phyloP scores from a whole-genome alignment of 2,888 invertebrate genomes.

The Thysanoteuthis rhombus region DNA sequence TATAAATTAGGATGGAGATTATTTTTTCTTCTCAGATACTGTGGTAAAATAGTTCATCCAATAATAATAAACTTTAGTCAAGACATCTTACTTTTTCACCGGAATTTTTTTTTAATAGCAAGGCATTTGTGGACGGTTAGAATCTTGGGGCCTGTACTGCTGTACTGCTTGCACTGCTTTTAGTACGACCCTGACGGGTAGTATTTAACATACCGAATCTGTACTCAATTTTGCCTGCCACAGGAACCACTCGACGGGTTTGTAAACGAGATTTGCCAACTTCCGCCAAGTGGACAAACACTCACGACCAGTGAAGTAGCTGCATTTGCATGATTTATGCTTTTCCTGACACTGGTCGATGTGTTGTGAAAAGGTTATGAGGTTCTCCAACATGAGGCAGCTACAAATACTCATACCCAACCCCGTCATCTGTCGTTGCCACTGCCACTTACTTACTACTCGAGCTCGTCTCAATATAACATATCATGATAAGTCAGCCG shows the following conservation, averaged over 20 bases:
- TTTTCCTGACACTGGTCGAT: background rate
- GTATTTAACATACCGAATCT: background rate
- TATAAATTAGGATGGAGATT: too few species aligned
- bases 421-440: background rate
- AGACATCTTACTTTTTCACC: too few species aligned
- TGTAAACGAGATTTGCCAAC: background rate
- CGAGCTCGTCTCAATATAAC: background rate
- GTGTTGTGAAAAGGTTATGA: background rate
- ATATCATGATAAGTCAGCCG: too few species aligned
- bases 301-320: background rate
- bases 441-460: background rate
- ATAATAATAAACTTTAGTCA: too few species aligned
- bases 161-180: too few species aligned
- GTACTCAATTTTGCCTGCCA: background rate
- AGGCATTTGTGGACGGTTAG: too few species aligned
- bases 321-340: background rate
- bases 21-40: too few species aligned
- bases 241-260: background rate
- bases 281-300: background rate
- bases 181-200: too few species aligned
- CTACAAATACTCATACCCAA: background rate
- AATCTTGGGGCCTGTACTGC: too few species aligned
- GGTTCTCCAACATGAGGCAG: background rate
- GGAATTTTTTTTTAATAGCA: too few species aligned
- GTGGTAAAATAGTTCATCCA: too few species aligned